Evolutionary conservation across 2,888 invertebrate genomes (phyloP), one percentile per base, ranked within the genome.

Genomic region (Lagria hirta): DNA sequence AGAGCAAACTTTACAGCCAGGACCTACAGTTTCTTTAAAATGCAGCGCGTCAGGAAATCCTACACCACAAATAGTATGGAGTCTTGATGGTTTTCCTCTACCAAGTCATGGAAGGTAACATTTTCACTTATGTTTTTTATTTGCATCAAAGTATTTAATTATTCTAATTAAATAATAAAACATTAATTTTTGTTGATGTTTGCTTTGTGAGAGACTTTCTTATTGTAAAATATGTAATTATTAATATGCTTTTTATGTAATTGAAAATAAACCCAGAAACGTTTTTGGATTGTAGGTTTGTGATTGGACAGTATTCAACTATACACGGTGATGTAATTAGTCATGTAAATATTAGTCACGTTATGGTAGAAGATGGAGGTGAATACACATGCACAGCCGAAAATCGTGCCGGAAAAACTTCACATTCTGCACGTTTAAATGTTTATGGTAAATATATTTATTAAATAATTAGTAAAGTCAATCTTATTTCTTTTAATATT

Each of bases 251-350:
- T n/a, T n/a, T n/a, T n/a, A n/a, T n/a, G n/a, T n/a, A n/a, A n/a
- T n/a, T n/a, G n/a, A n/a, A n/a, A n/a, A n/a, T n/a, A n/a, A n/a
- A n/a, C n/a, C n/a, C n/a, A n/a, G n/a, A n/a, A n/a, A n/a, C n/a
- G n/a, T n/a, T n/a, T n/a, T n/a, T n/a, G n/a, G n/a, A n/a, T n/a
- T n/a, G n/a, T n/a, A 84, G 85, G 72, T 85, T 84, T 71, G 80
- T 85, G 68, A 84, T 85, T 65, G 85, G 86, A 22, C 85, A 86
- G 69, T 85, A 85, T 70, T 84, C 84, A 58, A 85, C 80, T 43
- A 80, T 84, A 26, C 84, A 86, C 61, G 88, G 87, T 40, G 88
- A 88, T 71, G 86, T 88, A 58, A 84, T 88, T 69, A 86, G 88
- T 67, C 86, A 86, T 72, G 86, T 88, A 58, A 88, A 88, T 74